phyloP scores from a whole-genome alignment of 2,888 invertebrate species.

The Lepidochitona cinerea region DNA sequence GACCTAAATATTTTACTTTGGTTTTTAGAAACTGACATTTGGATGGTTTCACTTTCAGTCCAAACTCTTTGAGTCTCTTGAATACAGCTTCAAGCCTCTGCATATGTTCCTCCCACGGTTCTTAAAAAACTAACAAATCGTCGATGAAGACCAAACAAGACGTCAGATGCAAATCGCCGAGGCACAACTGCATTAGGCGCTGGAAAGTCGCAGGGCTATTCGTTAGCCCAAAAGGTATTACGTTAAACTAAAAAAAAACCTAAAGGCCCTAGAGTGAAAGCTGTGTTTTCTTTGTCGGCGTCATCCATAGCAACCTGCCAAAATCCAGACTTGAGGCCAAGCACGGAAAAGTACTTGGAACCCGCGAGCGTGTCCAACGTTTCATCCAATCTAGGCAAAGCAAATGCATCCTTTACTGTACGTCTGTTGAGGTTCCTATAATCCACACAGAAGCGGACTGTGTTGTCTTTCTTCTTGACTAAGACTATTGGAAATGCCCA shows the following conservation, averaged over 20 bases:
- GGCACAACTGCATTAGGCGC: conserved; percentile 19
- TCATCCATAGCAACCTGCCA: conserved; percentile 1
- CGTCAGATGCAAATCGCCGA: not conserved
- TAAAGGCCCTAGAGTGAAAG: conserved; percentile 15
- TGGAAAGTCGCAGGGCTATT: conserved; percentile 8
- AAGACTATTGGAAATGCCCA: not conserved
- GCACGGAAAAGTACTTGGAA: conserved; percentile 18
- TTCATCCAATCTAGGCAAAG: conserved; percentile 28
- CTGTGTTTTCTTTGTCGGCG: conserved; percentile 27
- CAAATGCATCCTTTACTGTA: conserved; percentile 26
- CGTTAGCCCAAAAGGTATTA: not conserved
- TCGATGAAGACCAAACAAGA: conserved; percentile 17
- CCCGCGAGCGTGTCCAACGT: conserved; percentile 27
- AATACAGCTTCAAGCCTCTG: conserved; percentile 22
- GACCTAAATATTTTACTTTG: too few relatives aligned
- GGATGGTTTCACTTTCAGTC: conserved; percentile 22
- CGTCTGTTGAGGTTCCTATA: not conserved
- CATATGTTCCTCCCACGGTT: conserved; percentile 18
- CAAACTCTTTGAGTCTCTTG: conserved; percentile 14
- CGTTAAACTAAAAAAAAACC: not conserved
- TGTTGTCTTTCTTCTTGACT: not conserved
- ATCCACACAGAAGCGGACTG: not conserved
- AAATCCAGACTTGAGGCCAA: conserved; percentile 26
- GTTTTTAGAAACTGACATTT: conserved; percentile 28
- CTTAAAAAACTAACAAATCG: conserved; percentile 18